Conservation (phyloP, 2,888 invertebrate species). For the Aporophyla lueneburgensis region DNA sequence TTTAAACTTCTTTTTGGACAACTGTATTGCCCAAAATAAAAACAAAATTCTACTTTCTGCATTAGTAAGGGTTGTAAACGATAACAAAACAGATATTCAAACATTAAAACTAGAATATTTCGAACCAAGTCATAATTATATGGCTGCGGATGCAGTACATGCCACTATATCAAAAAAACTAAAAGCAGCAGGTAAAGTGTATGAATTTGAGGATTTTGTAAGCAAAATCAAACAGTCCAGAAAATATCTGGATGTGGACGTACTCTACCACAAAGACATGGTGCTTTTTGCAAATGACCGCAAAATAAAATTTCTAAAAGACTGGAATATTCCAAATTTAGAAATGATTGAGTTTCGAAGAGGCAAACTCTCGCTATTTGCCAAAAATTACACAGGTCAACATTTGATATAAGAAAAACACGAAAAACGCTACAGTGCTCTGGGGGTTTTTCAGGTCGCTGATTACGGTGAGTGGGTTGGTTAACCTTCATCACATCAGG, state of each 20-base stretch:
- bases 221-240: slow-evolving; percentile 16
- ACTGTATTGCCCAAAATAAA: too few relatives aligned
- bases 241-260: slow-evolving; percentile 15
- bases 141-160: slow-evolving; percentile 62
- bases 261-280: slow-evolving; percentile 8
- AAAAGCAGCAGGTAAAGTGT: slow-evolving; percentile 28
- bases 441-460: too few relatives aligned
- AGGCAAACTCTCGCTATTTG: too few relatives aligned
- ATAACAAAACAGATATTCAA: not conserved
- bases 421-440: too few relatives aligned
- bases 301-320: not conserved
- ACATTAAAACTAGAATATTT: slow-evolving; percentile 55
- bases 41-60: too few relatives aligned
- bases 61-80: not conserved
- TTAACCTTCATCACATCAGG: too few relatives aligned
- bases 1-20: too few relatives aligned
- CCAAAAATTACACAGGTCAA: too few relatives aligned
- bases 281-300: not conserved
- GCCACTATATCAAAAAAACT: slow-evolving; percentile 57
- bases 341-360: too few relatives aligned
- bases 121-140: slow-evolving; percentile 56
- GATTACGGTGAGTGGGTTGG: too few relatives aligned
- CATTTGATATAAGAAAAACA: too few relatives aligned
- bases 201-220: slow-evolving; percentile 14
- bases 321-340: slow-evolving; percentile 1